phyloP scores from a whole-genome alignment of 2,113 vertebrate genomes.

The Ursus arctos region DNA sequence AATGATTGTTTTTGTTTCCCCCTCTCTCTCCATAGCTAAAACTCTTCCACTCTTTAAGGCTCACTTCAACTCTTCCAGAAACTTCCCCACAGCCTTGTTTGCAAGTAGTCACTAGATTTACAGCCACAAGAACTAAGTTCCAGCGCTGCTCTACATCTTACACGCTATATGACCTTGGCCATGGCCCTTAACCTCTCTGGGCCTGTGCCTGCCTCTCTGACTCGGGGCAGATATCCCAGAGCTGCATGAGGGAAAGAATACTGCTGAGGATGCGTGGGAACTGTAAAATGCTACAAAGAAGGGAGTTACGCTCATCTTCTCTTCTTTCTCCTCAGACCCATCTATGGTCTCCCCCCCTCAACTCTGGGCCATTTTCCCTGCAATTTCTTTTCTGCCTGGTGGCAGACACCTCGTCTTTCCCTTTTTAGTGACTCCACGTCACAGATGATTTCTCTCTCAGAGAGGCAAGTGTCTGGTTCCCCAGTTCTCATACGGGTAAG shows the following conservation, averaged over 20 bases:
- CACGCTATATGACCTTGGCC: constrained; percentile 66
- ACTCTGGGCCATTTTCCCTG: background rate
- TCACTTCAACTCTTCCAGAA: background rate
- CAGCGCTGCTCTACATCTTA: background rate
- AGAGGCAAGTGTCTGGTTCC: background rate
- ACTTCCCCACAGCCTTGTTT: background rate
- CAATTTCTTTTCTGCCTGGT: background rate
- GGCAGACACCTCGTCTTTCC: background rate
- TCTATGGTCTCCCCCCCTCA: background rate
- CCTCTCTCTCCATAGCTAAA: background rate
- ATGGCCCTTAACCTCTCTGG: constrained; percentile 58
- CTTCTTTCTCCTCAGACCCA: background rate
- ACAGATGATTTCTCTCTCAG: background rate
- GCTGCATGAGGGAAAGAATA: constrained; percentile 37
- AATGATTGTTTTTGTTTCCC: background rate
- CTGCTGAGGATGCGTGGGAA: background rate
- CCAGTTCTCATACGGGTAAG: background rate
- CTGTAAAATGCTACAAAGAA: constrained; percentile 56
- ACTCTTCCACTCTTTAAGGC: background rate
- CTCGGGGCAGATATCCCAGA: constrained; percentile 2
- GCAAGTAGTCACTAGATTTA: background rate
- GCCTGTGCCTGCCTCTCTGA: constrained; percentile 17
- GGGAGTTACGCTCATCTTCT: background rate
- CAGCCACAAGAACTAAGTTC: background rate
- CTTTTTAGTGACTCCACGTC: background rate